These are phyloP conservation scores for Altica lythri DNA, from an alignment of 2,888 invertebrate genomes.

Conservation along the genomic window DNA sequence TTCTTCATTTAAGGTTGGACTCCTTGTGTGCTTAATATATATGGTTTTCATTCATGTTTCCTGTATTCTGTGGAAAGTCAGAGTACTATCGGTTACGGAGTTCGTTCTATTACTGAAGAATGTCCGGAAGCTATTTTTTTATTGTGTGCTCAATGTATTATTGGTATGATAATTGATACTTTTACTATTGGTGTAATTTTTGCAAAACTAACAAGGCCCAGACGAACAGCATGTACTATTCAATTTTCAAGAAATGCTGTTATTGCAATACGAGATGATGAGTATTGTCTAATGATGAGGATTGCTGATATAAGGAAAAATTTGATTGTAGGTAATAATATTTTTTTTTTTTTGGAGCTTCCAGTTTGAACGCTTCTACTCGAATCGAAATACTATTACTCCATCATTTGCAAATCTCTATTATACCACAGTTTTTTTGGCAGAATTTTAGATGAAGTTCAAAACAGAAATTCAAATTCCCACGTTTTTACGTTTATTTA, in stretches of 20 bases:
- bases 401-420: no score
- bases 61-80: slow-evolving; percentile 96
- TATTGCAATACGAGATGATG: slow-evolving; percentile 82
- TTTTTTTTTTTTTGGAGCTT: neutral
- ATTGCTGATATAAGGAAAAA: slow-evolving; percentile 94
- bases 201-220: slow-evolving; percentile 93
- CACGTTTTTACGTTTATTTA: no score
- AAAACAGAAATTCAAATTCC: no score
- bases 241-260: slow-evolving; percentile 90
- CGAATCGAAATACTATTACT: no score
- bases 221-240: slow-evolving; percentile 89
- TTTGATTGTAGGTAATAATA: slow-evolving; percentile 73
- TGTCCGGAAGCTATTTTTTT: slow-evolving; percentile 93
- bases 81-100: slow-evolving; percentile 89
- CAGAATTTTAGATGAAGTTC: no score
- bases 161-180: slow-evolving; percentile 55
- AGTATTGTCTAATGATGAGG: slow-evolving; percentile 84
- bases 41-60: slow-evolving; percentile 89
- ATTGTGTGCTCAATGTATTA: slow-evolving; percentile 92
- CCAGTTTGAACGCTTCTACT: neutral
- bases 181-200: slow-evolving; percentile 86
- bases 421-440: no score
- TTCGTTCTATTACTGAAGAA: slow-evolving; percentile 83
- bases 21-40: slow-evolving; percentile 85
- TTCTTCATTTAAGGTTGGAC: slow-evolving; percentile 61